A percentile compares a stretch with the other conserved stretches of the same genome.
Conservation (phyloP, 64 coral and sea anemone genomes). For the Trachythela sp. region DNA sequence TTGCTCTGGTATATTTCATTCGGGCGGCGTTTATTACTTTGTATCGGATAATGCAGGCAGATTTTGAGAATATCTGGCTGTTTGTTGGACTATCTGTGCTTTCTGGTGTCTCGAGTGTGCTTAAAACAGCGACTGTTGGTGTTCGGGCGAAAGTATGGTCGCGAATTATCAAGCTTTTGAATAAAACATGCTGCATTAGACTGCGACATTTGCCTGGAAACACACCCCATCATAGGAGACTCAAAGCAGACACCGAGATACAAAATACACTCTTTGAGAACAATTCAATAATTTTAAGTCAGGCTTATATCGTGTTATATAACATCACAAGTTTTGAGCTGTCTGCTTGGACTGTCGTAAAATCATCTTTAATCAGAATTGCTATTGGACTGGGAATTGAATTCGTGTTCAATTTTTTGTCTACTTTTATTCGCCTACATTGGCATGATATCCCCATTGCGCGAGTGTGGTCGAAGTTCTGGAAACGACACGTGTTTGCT, state of each 20-base stretch:
- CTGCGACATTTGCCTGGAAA: not conserved
- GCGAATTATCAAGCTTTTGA: not conserved
- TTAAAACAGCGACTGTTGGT: constrained; percentile 2
- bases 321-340: not conserved
- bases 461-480: too few species aligned
- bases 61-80: constrained; percentile 8
- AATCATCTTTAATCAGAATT: not conserved
- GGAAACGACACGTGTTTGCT: too few species aligned
- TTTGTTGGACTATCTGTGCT: not conserved
- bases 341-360: not conserved
- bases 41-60: not conserved
- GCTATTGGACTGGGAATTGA: not conserved
- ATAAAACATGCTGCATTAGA: not conserved
- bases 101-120: not conserved
- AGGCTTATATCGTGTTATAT: not conserved
- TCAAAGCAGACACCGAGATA: not conserved
- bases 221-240: not conserved
- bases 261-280: not conserved
- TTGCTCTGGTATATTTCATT: not conserved
- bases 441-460: not conserved
- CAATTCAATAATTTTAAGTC: not conserved
- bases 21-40: not conserved
- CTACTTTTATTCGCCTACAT: not conserved
- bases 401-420: not conserved
- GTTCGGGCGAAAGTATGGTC: constrained; percentile 7